A percentile compares a stretch with the other conserved stretches of the same genome.
phyloP scores from a whole-genome alignment of 2,888 invertebrate genomes.

The Frankliniella fusca region DNA sequence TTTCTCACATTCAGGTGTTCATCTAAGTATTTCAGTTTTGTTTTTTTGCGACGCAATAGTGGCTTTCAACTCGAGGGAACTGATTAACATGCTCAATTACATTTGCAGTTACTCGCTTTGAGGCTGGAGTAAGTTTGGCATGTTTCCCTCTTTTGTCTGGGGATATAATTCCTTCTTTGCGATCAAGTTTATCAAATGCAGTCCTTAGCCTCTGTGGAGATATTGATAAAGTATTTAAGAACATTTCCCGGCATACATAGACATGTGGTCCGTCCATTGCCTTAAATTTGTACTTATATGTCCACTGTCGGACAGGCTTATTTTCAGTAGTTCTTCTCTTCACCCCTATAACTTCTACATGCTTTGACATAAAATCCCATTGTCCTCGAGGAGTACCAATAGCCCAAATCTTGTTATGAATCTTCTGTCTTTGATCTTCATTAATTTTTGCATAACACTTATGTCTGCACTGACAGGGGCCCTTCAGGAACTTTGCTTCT shows the following conservation, averaged over 20 bases:
- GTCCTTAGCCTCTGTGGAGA: background rate
- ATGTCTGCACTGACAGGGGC: too few relatives aligned
- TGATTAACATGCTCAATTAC: slow-evolving; percentile 9
- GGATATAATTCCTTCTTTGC: background rate
- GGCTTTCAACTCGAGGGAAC: slow-evolving; percentile 23
- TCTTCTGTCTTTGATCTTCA: too few relatives aligned
- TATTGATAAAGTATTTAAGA: background rate
- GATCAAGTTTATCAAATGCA: too few relatives aligned
- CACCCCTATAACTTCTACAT: background rate
- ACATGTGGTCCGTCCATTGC: background rate
- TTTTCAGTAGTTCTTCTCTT: background rate
- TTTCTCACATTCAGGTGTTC: background rate
- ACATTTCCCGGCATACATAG: background rate
- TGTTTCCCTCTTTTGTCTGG: background rate
- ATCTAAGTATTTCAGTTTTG: slow-evolving; percentile 27
- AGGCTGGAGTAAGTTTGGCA: background rate
- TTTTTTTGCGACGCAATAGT: slow-evolving; percentile 25
- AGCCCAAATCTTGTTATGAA: too few relatives aligned
- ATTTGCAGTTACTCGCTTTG: background rate
- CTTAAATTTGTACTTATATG: background rate
- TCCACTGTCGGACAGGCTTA: background rate
- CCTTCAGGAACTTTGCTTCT: too few relatives aligned
- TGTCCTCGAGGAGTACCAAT: too few relatives aligned
- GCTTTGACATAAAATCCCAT: background rate
- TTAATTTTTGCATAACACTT: too few relatives aligned